Base-by-base conservation (phyloP, 2,888 invertebrate genomes). In the Trissolcus brochymenae region DNA sequence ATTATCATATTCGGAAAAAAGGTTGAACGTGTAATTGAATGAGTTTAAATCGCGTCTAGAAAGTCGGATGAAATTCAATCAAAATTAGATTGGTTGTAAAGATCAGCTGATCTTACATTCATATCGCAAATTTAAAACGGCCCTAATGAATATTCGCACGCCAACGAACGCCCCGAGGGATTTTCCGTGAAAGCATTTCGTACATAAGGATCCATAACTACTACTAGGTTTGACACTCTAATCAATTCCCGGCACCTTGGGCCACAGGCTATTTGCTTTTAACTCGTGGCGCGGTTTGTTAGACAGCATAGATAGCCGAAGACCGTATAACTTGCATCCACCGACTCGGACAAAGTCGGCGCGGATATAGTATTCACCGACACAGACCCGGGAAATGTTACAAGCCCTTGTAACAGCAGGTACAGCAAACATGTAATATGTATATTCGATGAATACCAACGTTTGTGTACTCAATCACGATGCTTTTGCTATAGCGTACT, bases 231-330 rank as follows among this genome's bases (percentile, higher is more conserved):
- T 81, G 82, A 82, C 83, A 82, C 76, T 80, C 75, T 81, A 85
- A 85, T 86, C 85, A 85, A 85, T 85, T 84, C 84, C 78, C 81
- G 76, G 79, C 79, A 78, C 81, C 81, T 81, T 81, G 68, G 80
- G 82, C 82, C 80, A 59, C 68, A 29, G 82, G 83, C 85, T 86
- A 82, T 86, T 85, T 85, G 81, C 83, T 83, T 83, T 83, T 80
- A 81, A 81, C 80, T 79, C 73, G 75, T 76, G 65, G 70, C 43
- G 75, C 70, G 78, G 74, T 76, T 78, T 70, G 77, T 79, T 76
- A 78, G 76, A 75, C 66, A 72, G 53, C 73, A 80, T 68, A 71
- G 76, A 79, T 73, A 76, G 75, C 75, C 70, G 72, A 41, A n/a
- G 62, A 65, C 49, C 77, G 75, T 74, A 65, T 78, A 78, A 78